Evolutionary conservation across 2,113 vertebrate species (phyloP).

Genomic region (Apistogramma diplotaenia): DNA sequence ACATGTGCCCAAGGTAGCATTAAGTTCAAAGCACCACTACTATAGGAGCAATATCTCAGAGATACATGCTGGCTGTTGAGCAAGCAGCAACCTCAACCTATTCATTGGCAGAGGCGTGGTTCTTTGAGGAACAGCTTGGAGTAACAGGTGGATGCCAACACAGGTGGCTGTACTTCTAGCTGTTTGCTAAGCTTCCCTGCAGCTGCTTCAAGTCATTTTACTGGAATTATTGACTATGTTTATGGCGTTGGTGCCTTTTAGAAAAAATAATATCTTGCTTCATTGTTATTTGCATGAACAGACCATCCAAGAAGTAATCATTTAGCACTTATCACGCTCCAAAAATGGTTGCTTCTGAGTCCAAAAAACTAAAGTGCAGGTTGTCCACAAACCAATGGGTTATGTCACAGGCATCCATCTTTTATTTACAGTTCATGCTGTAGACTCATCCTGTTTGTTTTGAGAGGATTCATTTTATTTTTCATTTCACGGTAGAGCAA

Average conservation of each 20-base stretch:
- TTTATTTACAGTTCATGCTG: neutral
- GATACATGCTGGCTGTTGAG: neutral
- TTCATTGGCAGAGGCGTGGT: neutral
- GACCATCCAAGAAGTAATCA: neutral
- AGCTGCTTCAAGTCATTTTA: neutral
- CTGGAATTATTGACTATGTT: neutral
- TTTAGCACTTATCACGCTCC: neutral
- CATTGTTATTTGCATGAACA: neutral
- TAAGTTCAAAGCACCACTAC: neutral
- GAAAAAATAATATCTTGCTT: neutral
- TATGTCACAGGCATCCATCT: neutral
- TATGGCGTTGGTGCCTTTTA: neutral
- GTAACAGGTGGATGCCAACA: neutral
- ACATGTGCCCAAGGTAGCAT: neutral
- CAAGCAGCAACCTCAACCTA: neutral
- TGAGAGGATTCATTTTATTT: neutral
- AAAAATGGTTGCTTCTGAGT: too few relatives aligned
- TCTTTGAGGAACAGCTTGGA: neutral
- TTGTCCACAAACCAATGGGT: neutral
- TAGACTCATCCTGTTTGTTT: neutral
- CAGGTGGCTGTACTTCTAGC: neutral
- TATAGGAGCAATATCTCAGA: neutral
- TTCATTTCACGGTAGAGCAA: neutral
- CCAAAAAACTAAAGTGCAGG: neutral
- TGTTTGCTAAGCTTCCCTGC: neutral